Conservation (phyloP, 2,888 invertebrate genomes). For the Physocephala rufipes region DNA sequence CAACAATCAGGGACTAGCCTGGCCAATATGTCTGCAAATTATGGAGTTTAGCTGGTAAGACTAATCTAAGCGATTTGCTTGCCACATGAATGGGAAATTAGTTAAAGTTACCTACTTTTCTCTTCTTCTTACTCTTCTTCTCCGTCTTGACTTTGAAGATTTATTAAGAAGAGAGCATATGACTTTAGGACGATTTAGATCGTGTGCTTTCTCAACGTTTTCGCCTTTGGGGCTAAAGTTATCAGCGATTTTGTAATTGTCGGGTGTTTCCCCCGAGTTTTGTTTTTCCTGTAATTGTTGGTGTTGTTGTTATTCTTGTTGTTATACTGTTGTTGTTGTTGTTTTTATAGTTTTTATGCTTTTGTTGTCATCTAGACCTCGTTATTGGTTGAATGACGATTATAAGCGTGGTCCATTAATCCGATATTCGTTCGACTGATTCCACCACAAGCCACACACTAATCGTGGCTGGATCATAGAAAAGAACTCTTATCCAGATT, state of each 20-base stretch:
- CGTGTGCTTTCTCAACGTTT: background rate
- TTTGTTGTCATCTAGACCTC: background rate
- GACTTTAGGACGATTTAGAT: too few species aligned
- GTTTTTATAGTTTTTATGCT: background rate
- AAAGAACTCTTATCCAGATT: background rate
- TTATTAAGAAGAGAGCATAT: too few species aligned
- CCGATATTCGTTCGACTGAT: too few species aligned
- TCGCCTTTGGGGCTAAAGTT: background rate
- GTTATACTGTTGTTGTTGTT: background rate
- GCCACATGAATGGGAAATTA: background rate
- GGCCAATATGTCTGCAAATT: slow-evolving; percentile 22
- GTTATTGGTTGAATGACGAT: slow-evolving; percentile 1
- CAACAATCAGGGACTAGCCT: background rate
- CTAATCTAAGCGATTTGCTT: slow-evolving; percentile 1
- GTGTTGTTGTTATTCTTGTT: background rate
- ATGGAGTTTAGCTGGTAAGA: slow-evolving; percentile 9
- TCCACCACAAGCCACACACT: background rate
- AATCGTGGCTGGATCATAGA: background rate
- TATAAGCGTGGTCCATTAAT: too few species aligned
- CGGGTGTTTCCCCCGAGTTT: background rate
- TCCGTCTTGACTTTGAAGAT: background rate
- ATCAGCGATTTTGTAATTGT: background rate
- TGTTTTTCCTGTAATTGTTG: background rate
- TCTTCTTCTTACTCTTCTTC: background rate
- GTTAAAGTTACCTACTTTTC: background rate